Evolutionary conservation across 2,113 vertebrate species (phyloP).

Genomic region (Cygnus buccinator): DNA sequence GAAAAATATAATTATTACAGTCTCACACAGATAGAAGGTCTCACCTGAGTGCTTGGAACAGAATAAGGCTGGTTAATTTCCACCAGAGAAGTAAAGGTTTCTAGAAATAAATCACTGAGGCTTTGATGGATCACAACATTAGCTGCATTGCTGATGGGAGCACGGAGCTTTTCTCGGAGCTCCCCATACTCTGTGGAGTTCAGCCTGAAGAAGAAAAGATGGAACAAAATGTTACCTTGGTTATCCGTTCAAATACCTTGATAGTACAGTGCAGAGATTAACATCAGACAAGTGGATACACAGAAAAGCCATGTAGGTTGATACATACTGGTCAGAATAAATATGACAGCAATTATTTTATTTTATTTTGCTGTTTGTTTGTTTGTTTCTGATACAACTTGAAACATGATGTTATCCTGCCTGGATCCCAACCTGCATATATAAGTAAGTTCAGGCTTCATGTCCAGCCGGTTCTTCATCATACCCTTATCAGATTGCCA

Average conservation of each 20-base stretch:
- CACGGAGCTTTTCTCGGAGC: slow-evolving; percentile 87
- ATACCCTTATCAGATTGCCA: not conserved
- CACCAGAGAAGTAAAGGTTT: slow-evolving; percentile 90
- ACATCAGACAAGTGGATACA: not conserved
- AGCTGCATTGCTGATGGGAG: slow-evolving; percentile 87
- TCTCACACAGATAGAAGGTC: not conserved
- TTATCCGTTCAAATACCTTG: not conserved
- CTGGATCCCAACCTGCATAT: not conserved
- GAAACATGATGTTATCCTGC: not conserved
- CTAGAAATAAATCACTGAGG: slow-evolving; percentile 92
- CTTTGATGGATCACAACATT: slow-evolving; percentile 93
- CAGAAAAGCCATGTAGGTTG: not conserved
- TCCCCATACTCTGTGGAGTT: slow-evolving; percentile 91
- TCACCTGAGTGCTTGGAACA: slow-evolving; percentile 86
- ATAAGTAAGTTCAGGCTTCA: not conserved
- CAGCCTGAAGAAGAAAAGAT: slow-evolving; percentile 75
- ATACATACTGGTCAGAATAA: not conserved
- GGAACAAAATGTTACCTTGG: not conserved
- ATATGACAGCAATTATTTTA: not conserved
- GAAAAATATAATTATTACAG: not conserved
- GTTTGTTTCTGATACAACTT: not conserved
- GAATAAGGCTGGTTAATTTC: slow-evolving; percentile 86
- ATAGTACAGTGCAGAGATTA: not conserved
- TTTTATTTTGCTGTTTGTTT: not conserved
- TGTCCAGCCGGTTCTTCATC: not conserved